These are phyloP conservation scores for Fregetta grallaria DNA, from an alignment of 2,113 vertebrate genomes.

Conservation along the genomic window DNA sequence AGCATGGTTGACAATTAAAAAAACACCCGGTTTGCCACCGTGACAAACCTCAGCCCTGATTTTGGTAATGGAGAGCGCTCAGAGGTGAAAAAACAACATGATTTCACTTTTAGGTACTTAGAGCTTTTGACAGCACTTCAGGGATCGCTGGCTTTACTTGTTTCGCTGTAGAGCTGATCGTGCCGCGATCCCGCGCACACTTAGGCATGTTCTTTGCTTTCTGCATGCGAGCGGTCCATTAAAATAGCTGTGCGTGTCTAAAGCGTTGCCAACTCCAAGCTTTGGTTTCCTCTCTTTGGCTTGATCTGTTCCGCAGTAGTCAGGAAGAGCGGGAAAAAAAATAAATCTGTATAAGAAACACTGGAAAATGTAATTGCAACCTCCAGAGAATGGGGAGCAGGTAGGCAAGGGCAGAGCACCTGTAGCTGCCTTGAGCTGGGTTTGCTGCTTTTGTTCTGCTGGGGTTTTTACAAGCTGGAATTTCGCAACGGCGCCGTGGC, in stretches of 20 bases:
- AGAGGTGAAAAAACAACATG: background rate
- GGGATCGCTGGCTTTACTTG: background rate
- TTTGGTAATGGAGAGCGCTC: background rate
- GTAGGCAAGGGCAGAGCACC: slow-evolving; percentile 33
- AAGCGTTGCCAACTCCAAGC: background rate
- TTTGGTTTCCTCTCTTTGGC: background rate
- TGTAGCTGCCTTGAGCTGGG: background rate
- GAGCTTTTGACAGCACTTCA: background rate
- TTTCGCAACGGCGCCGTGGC: background rate
- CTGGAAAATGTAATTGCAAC: background rate
- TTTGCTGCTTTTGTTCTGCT: background rate
- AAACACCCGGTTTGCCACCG: background rate
- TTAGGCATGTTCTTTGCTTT: background rate
- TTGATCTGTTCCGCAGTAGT: background rate
- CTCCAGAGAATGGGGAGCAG: background rate
- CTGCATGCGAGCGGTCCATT: background rate
- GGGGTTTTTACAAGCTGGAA: background rate
- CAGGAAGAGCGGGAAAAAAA: background rate
- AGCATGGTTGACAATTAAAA: background rate
- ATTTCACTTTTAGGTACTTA: background rate
- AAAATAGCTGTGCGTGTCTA: background rate
- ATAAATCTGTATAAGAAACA: background rate
- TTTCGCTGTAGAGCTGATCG: accelerated
- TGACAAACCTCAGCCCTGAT: background rate
- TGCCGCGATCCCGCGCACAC: background rate